Base-by-base conservation (phyloP, 2,797 vertebrate genomes). In the Phalloptychus januarius region DNA sequence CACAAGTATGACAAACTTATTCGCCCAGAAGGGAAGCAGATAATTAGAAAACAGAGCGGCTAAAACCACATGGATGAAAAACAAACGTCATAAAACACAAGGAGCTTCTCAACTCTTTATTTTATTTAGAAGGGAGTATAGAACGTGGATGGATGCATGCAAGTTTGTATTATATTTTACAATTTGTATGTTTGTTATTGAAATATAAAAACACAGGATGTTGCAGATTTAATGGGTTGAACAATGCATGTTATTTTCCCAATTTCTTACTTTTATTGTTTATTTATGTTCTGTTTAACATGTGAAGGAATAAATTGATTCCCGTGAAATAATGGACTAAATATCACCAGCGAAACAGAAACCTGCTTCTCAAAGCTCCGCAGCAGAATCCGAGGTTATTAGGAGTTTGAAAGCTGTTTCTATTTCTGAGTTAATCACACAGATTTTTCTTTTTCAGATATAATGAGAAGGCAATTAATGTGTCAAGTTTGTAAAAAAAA, bases 401-500 rank as follows among this genome's bases (percentile, higher is more conserved):
- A 25, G 48, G 73, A 1, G 31, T 50, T 71, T 45, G 72, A 76
- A 73, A 38, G 36, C 52, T 2, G 46, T 75, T 81, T 84, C 65
- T 76, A 72, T 79, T 78, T 82, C 42, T 69, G 56, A 50, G 8
- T 69, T 61, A 70, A 86, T 82, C 78, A 76, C 45, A 63, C 28
- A 45, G 67, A 80, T 83, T 46, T 71, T 77, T 46, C 69, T 75
- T 44, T 46, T 38, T 73, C 63, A 79, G 54, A 46, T 70, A 84
- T 77, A 85, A 87, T 42, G 74, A 88, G 76, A 72, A 74, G 71
- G 52, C 73, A 84, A 80, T 87, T 78, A 79, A 81, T 67, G 74
- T 88, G 86, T 86, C 80, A 63, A 71, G 46, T 85, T 82, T 81
- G 58, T 45, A 5, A 70, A 56, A 70, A 70, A 76, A 76, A 40